Evolutionary conservation across 2,113 vertebrate species (phyloP), one percentile per base, ranked within the genome.

Genomic region (Nematolebias whitei): DNA sequence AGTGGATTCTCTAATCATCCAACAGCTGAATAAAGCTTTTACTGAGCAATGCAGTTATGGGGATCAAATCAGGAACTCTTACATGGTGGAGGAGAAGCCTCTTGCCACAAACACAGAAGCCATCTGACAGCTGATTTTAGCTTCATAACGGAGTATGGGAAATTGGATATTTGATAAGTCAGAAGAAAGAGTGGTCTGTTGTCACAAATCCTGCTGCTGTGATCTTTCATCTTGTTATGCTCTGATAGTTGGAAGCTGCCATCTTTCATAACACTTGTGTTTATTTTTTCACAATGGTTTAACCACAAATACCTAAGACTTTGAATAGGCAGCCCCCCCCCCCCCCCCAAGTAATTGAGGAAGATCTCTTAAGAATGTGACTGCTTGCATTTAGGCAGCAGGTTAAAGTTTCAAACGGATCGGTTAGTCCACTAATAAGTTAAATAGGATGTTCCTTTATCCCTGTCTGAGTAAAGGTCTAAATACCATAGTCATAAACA

Each of bases 241-340:
- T 53, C 64, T 44, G 49, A 60, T 55, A 44, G 60, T 40, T 68
- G 51, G 43, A 75, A 64, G 68, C 45, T 41, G 56, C 57, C 44
- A 24, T 54, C 68, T 82, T 82, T 80, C 68, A 80, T 83, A 68
- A 75, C 11, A 16, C 48, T 29, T 1, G 0, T 23, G 24, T 78
- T 63, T 67, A 56, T 74, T 63, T 78, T 71, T 82, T 62, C 12
- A 15, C 54, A 5, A 20, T 4, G 20, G 12, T 61, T 61, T 22
- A 19, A 48, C 22, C 22, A 24, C 6, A 43, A 23, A 39, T 18
- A 57, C 32, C 5, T 35, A 8, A 35, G 5, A 35, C 32, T 35
- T 35, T 35, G 32, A 2, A 7, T 7, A 29, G 26, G 26, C 26
- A 29, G 7, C n/a, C n/a, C n/a, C n/a, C n/a, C n/a, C n/a, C n/a